Evolutionary conservation across 2,113 vertebrate species (phyloP).

Genomic region (Suricata suricatta): DNA sequence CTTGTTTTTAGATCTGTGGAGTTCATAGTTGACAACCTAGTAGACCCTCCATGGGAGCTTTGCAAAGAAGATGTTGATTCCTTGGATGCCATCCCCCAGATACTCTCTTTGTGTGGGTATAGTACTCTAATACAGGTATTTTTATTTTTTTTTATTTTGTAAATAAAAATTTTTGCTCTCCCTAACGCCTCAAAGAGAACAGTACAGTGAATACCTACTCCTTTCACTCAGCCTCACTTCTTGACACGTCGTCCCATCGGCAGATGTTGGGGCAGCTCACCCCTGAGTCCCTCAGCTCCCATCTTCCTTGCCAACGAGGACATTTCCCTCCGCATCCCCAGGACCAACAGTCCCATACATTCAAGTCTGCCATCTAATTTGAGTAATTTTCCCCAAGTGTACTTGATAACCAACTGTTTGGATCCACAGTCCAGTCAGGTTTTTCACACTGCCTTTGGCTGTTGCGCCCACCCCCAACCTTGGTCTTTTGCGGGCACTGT

Average conservation of each 20-base stretch:
- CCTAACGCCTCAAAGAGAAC: not conserved
- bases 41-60: not conserved
- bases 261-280: not conserved
- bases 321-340: not conserved
- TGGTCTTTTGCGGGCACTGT: not conserved
- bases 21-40: not conserved
- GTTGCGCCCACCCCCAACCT: not conserved
- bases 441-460: not conserved
- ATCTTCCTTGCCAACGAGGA: not conserved
- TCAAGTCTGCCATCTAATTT: not conserved
- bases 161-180: not conserved
- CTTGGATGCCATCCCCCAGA: not conserved
- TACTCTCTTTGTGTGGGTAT: not conserved
- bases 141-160: not conserved
- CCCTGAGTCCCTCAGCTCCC: not conserved
- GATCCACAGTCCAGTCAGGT: not conserved
- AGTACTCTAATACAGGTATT: not conserved
- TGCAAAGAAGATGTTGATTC: not conserved
- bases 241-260: not conserved
- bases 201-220: not conserved
- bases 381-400: not conserved
- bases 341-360: accelerated
- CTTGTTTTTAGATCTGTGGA: not conserved
- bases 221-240: not conserved
- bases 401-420: not conserved